Base-by-base conservation (phyloP, 2,888 invertebrate species). In the Piscicola geometra region DNA sequence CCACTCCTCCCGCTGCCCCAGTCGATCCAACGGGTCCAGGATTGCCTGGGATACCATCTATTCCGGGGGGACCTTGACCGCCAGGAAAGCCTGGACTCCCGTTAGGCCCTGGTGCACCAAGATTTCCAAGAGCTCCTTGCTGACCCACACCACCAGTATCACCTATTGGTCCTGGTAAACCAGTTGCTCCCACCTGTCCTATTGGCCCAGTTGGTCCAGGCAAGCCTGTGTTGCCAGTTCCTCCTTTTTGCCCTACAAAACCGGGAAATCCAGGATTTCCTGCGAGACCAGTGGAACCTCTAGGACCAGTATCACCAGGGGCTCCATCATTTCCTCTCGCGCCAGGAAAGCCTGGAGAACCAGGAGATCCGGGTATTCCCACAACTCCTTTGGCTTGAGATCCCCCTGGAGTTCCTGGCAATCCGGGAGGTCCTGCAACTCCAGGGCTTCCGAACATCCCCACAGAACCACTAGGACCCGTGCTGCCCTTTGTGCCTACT, bases 161-260 rank as follows among this genome's bases (percentile, higher is more conserved):
- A 0, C 72, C 72, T 15, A 30, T 18, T 2, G 52, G 30, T 25
- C 73, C 73, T 33, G 64, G 25, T 1, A 25, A 30, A 33, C 73
- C 73, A 1, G 60, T 15, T 18, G 60, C 60, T 25, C 60, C 60
- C 21, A n/a, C n/a, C 21, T 5, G n/a, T 25, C 60, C 60, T 3
- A 25, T 18, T 25, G 28, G 41, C 9, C 28, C 76, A 30, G 28
- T 28, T 9, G 47, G n/a, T 64, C 75, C 75, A 50, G 67, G 33
- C 64, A 36, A 21, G 35, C 77, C 75, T 1, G 68, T 21, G 1
- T 33, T 35, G 30, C 75, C 75, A 35, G 67, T 68, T 2, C 36
- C 25, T 64, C 78, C 77, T 68, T 25, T 21, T 32, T 41, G 9
- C 9, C 36, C 41, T 36, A 5, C 2, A 3, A 41, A 2, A 12